phyloP scores from a whole-genome alignment of 2,797 vertebrate species.

The Channallabes apus region DNA sequence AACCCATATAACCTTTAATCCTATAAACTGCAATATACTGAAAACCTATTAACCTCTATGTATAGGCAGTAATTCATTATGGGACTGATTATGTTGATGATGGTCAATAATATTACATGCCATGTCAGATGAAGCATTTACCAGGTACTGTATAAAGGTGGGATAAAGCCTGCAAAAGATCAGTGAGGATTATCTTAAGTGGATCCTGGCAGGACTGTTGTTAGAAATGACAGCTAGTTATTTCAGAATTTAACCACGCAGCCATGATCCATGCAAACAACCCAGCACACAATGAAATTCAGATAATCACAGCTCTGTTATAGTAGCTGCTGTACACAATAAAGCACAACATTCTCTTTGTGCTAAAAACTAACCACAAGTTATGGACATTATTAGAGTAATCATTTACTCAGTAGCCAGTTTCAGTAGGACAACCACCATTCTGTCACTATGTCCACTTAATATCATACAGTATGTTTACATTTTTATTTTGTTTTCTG shows the following conservation, averaged over 20 bases:
- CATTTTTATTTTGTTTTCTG: neutral
- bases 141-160: conserved; percentile 5
- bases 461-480: neutral
- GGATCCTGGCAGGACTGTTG: conserved; percentile 35
- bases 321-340: neutral
- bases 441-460: neutral
- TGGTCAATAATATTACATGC: conserved; percentile 5
- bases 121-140: neutral
- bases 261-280: conserved; percentile 32
- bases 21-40: neutral
- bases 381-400: neutral
- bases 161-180: neutral
- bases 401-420: neutral
- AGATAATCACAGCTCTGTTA: conserved; percentile 29
- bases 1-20: neutral
- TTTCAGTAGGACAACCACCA: neutral
- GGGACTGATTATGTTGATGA: neutral
- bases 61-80: neutral
- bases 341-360: neutral
- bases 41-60: neutral
- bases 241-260: conserved; percentile 48
- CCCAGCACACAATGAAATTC: conserved; percentile 5
- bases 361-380: neutral
- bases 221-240: conserved; percentile 40
- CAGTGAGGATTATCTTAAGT: conserved; percentile 36